phyloP scores from a whole-genome alignment of 2,797 vertebrate genomes.

The Eurystomus glaucurus region DNA sequence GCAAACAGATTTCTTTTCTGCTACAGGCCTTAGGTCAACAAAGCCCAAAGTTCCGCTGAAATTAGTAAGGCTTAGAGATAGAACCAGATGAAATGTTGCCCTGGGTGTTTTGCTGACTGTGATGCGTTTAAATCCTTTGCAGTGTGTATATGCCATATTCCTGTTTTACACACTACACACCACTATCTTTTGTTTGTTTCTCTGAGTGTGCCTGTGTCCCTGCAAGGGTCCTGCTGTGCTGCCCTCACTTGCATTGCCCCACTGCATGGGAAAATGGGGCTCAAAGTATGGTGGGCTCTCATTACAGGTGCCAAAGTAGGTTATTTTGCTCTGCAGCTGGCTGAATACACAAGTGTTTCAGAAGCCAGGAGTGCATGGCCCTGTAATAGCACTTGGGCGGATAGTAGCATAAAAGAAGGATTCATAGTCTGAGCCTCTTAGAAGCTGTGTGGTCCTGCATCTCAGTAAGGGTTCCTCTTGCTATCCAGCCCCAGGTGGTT shows the following conservation, averaged over 20 bases:
- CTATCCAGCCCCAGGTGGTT: not conserved
- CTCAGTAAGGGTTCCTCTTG: not conserved
- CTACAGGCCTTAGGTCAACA: not conserved
- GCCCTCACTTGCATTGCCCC: not conserved
- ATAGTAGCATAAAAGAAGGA: not conserved
- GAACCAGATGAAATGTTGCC: not conserved
- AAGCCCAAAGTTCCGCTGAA: not conserved
- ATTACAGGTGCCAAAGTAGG: not conserved
- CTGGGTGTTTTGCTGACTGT: not conserved
- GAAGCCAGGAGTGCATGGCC: not conserved
- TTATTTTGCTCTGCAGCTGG: constrained; percentile 1
- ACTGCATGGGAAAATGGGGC: not conserved
- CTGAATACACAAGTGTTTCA: not conserved
- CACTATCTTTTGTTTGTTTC: not conserved
- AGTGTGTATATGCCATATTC: not conserved
- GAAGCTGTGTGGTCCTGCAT: not conserved
- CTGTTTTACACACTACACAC: not conserved
- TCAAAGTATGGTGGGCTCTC: not conserved
- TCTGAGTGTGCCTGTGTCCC: not conserved
- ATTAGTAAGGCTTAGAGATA: not conserved
- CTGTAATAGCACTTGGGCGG: not conserved
- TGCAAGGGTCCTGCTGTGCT: not conserved
- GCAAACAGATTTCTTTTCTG: not conserved
- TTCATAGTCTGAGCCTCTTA: not conserved
- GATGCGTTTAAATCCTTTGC: not conserved